Percentiles rank a stretch among this genome's conserved stretches.
Evolutionary conservation across 2,113 vertebrate genomes (phyloP).

Genomic region (Eira barbara): DNA sequence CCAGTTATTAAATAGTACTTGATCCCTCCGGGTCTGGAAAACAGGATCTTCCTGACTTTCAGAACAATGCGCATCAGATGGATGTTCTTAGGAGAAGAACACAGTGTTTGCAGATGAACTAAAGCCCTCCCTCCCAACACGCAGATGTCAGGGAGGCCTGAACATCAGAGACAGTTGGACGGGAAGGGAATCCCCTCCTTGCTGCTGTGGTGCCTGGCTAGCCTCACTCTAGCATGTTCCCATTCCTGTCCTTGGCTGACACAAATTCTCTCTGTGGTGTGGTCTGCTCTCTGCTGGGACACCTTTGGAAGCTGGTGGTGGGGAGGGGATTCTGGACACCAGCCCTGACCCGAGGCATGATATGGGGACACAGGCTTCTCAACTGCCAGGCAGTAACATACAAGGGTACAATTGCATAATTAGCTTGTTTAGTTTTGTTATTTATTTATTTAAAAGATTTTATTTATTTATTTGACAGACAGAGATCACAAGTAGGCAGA

Average conservation of each 20-base stretch:
- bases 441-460: too few species aligned
- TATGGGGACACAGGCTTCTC: background rate
- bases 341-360: background rate
- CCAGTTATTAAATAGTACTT: background rate
- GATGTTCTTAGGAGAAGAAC: background rate
- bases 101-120: background rate
- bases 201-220: background rate
- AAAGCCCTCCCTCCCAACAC: background rate
- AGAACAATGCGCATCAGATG: background rate
- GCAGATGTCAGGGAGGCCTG: background rate
- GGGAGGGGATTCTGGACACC: background rate
- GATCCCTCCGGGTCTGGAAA: background rate
- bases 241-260: background rate
- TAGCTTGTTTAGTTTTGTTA: background rate
- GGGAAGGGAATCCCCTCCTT: background rate
- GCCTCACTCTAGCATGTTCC: background rate
- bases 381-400: background rate
- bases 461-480: too few species aligned
- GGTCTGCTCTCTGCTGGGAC: background rate
- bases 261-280: background rate
- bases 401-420: background rate
- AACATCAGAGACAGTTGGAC: background rate
- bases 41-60: background rate
- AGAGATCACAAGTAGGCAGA: too few species aligned
- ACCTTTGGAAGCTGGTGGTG: background rate